These are phyloP conservation scores for Diadegma fenestrale DNA, from an alignment of 2,888 invertebrate species.

Conservation along the genomic window DNA sequence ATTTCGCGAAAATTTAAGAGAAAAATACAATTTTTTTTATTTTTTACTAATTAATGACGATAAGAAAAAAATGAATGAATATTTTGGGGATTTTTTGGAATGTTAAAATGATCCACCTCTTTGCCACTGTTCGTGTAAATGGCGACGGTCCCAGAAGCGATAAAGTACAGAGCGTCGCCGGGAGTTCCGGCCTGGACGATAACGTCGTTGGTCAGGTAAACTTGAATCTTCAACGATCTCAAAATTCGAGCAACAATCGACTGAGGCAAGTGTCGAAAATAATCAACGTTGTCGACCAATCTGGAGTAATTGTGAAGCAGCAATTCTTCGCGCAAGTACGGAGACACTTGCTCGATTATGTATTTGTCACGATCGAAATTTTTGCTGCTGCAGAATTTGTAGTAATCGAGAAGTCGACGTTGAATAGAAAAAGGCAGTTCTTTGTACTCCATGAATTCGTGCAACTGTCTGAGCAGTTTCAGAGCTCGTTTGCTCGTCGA, in stretches of 20 bases:
- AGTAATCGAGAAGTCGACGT: slow-evolving; percentile 81
- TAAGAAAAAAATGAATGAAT: neutral
- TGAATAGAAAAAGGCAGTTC: slow-evolving; percentile 82
- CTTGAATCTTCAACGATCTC: slow-evolving; percentile 78
- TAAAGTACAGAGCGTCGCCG: slow-evolving; percentile 83
- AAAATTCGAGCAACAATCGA: slow-evolving; percentile 79
- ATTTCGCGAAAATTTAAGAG: too few species aligned
- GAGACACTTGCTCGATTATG: slow-evolving; percentile 83
- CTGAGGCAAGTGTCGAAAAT: slow-evolving; percentile 83
- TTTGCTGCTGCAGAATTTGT: slow-evolving; percentile 83
- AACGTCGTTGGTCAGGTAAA: slow-evolving; percentile 83
- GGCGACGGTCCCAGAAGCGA: slow-evolving; percentile 85
- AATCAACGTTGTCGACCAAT: slow-evolving; percentile 81
- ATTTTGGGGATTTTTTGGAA: slow-evolving; percentile 1
- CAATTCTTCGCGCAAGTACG: slow-evolving; percentile 82
- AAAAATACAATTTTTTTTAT: too few species aligned
- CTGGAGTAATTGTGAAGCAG: slow-evolving; percentile 81
- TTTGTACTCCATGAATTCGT: slow-evolving; percentile 84
- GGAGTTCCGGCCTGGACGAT: slow-evolving; percentile 82
- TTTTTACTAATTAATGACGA: neutral
- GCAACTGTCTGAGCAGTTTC: slow-evolving; percentile 81
- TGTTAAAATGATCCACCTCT: slow-evolving; percentile 80
- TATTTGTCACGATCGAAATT: slow-evolving; percentile 82
- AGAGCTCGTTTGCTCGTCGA: slow-evolving; percentile 74
- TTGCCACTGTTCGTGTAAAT: slow-evolving; percentile 83